Evolutionary conservation across 1,140 invertebrate species (phyloP), one percentile per base, ranked within the genome.

Genomic region (Platyscapa corneri): DNA sequence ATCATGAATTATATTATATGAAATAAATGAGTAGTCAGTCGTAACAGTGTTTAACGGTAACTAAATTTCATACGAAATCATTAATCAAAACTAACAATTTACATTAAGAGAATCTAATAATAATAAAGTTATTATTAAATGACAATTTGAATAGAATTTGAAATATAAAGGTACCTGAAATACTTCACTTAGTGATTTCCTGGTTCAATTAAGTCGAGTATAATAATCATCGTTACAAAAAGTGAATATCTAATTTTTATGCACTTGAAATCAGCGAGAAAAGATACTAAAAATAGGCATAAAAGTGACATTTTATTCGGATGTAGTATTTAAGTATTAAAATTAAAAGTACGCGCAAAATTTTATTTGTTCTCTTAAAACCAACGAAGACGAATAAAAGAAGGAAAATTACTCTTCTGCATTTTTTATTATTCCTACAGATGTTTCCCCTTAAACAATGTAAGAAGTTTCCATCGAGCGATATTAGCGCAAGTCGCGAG

Each of bases 371-470:
- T 74, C 74, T 30, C 46, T 23, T 60, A 60, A 60, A 60, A 60
- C 23, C 56, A 60, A 60, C 27, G 56, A 27, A 60, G 56, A 60
- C 2, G 23, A 60, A 27, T 60, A 60, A 60, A 60, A 60, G 12
- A 60, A 12, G 32, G 27, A 78, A 30, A 20, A 20, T 18, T 23
- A 14, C 53, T 34, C 76, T 23, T 53, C 53, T 10, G 8, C 30
- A 18, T 30, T 53, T 60, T 37, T 53, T 60, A 78, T 82, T 81
- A 85, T 85, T 80, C 64, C 60, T 80, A 65, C 65, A 34, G 34
- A 32, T 53, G 79, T 37, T 42, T 78, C 82, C 76, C 60, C 60
- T 42, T 49, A 83, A 83, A 85, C 86, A 81, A 74, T 42, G 82
- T 39, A 49, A 75, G 83, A 87, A 83, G 23, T 81, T 70, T 79